phyloP scores from a whole-genome alignment of 2,113 vertebrate genomes.

The Tachuris rubrigastra region DNA sequence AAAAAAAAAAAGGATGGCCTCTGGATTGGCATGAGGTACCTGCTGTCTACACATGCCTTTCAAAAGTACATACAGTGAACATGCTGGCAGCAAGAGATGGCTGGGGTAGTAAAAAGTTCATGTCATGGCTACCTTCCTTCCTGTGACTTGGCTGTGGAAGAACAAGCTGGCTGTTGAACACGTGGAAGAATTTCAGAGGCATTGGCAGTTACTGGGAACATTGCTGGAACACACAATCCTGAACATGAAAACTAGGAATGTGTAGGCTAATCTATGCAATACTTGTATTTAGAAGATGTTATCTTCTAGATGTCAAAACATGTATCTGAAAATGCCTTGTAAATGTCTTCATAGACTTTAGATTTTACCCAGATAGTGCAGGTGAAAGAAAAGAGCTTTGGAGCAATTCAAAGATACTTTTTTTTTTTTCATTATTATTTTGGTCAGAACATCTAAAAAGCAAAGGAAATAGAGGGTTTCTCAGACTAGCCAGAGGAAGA shows the following conservation, averaged over 20 bases:
- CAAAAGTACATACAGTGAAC: neutral
- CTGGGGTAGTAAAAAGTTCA: neutral
- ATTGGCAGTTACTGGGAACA: neutral
- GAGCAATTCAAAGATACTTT: neutral
- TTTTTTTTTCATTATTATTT: neutral
- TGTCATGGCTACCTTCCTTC: neutral
- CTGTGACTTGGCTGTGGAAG: neutral
- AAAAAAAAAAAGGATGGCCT: neutral
- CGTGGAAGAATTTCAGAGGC: neutral
- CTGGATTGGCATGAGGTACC: neutral
- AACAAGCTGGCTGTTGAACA: neutral
- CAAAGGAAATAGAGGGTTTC: slow-evolving; percentile 20
- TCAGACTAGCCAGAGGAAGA: slow-evolving; percentile 11
- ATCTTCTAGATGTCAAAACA: neutral
- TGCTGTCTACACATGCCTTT: neutral
- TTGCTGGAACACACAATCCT: neutral
- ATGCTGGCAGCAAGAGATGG: neutral
- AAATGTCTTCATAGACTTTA: neutral
- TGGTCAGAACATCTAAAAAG: neutral
- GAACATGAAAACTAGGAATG: neutral
- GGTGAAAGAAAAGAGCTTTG: neutral
- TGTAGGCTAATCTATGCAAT: neutral
- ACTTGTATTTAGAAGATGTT: neutral
- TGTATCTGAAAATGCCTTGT: neutral
- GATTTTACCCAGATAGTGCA: neutral